Base-by-base conservation (phyloP, 2,888 invertebrate species). In the Aethes cnicana region DNA sequence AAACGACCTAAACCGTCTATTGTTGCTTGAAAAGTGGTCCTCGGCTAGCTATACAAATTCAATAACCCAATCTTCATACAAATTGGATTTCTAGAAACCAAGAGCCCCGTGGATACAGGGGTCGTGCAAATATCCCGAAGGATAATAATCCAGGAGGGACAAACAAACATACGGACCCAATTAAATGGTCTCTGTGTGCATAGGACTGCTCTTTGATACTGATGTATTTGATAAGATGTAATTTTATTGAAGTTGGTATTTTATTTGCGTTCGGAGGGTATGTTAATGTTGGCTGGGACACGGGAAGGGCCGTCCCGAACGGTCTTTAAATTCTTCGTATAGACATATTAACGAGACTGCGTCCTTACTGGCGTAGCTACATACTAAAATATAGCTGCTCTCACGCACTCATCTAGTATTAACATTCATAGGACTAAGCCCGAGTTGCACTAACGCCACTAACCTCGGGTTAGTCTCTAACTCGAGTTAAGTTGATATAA, bases 141-240 rank as follows among this genome's bases (percentile, higher is more conserved):
- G 54, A 57, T 59, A 57, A 57, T 62, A 62, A 57, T 56, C 54
- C 58, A 53, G 48, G 54, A 53, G 58, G 52, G 55, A 55, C 56
- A 50, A 56, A 58, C 59, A 57, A 60, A 60, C 61, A 59, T 56
- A 56, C 55, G 55, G 49, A 57, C 63, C 63, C 61, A 64, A 64
- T 64, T 64, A 64, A 59, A 64, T 60, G 58, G 55, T 53, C 52
- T 26, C 26, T 63, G 63, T 64, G 55, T 63, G 60, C 58, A 47
- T 61, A 64, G 64, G 64, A 63, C 49, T 46, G 49, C 35, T 32
- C 54, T 55, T 55, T 55, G 57, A 55, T 55, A 54, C 53, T 26
- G 48, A 37, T 35, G 41, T 49, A 41, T 53, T 56, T 42, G 49
- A 37, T 17, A 25, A 53, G 54, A 54, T 41, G 35, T 44, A 50